Evolutionary conservation across 2,113 vertebrate genomes (phyloP).

Genomic region (Myxocyprinus asiaticus): DNA sequence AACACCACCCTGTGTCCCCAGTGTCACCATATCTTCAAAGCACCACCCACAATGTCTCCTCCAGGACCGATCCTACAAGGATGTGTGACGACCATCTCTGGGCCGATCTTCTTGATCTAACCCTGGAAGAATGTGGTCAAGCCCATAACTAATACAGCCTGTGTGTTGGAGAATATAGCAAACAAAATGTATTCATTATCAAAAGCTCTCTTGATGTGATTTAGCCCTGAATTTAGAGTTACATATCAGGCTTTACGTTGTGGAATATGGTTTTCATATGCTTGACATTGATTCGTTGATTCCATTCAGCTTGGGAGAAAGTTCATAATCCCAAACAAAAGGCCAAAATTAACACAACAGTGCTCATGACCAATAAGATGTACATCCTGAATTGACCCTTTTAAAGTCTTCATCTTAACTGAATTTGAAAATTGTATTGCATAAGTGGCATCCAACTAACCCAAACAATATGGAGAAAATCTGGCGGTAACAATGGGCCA

Average conservation of each 20-base stretch:
- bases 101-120: conserved; percentile 54
- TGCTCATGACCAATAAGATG: no score
- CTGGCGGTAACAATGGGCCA: no score
- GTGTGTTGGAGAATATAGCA: conserved; percentile 48
- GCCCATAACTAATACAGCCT: conserved; percentile 56
- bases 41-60: background rate
- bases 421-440: no score
- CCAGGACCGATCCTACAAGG: conserved; percentile 15
- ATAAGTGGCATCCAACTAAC: no score
- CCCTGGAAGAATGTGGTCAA: conserved; percentile 59
- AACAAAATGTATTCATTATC: conserved; percentile 49
- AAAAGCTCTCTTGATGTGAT: background rate
- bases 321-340: no score
- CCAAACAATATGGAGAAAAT: no score
- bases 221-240: conserved; percentile 24
- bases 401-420: no score
- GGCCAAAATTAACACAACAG: no score
- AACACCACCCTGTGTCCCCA: background rate
- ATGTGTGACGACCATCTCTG: conserved; percentile 38
- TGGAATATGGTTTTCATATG: conserved; percentile 25
- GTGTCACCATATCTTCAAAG: background rate
- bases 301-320: no score
- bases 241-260: background rate
- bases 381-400: no score
- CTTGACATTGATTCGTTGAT: background rate